Conservation (phyloP, 2,113 vertebrate genomes). For the Odontophorus gujanensis region DNA sequence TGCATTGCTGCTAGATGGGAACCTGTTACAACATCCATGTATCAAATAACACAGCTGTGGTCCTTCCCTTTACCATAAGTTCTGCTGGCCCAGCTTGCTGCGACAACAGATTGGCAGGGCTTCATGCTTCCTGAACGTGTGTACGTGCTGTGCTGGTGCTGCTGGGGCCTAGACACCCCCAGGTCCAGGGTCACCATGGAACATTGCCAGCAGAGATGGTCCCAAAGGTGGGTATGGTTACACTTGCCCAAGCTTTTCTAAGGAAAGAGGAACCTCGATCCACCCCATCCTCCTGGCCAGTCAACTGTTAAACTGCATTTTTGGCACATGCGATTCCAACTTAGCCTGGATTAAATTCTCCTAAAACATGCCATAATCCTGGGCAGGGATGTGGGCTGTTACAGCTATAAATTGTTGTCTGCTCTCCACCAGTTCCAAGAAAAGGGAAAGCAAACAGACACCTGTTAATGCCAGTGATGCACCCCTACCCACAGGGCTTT, state of each 20-base stretch:
- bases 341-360: neutral
- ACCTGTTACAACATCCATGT: neutral
- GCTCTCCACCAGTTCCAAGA: neutral
- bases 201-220: neutral
- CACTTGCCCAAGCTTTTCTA: neutral
- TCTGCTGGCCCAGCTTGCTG: neutral
- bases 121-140: neutral
- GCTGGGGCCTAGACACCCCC: neutral
- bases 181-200: rapidly evolving
- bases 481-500: rapidly evolving
- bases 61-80: neutral
- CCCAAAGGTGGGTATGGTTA: neutral
- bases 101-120: neutral
- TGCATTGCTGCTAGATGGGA: neutral
- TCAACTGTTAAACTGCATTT: neutral
- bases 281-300: neutral
- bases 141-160: neutral
- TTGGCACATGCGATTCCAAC: neutral
- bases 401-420: neutral
- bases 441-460: rapidly evolving
- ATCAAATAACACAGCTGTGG: neutral
- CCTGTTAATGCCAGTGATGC: rapidly evolving
- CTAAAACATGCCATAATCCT: neutral
- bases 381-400: neutral
- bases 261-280: neutral